Percentiles rank a stretch among this genome's conserved stretches.
Evolutionary conservation across 2,888 invertebrate genomes (phyloP).

Genomic region (Thecophora atra): DNA sequence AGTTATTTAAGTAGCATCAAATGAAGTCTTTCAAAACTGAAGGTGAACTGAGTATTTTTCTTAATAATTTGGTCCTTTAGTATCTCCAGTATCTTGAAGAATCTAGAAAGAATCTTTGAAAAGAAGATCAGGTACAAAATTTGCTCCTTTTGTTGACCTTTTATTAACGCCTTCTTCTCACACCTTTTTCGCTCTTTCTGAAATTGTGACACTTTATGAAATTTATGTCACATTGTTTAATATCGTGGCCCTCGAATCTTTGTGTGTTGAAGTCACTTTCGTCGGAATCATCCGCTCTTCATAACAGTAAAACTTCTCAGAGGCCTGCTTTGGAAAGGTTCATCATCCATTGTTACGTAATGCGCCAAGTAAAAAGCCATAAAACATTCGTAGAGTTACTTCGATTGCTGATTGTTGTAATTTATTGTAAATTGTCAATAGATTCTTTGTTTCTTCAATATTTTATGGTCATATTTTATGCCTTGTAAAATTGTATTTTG

Average conservation of each 20-base stretch:
- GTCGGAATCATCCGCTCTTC: conserved; percentile 47
- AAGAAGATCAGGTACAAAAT: no score
- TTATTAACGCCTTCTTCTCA: conserved; percentile 32
- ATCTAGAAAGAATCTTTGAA: neutral
- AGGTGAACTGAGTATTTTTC: neutral
- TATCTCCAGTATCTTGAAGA: no score
- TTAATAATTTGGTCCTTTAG: no score
- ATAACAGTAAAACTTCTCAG: conserved; percentile 52
- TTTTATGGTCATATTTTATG: no score
- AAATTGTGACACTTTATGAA: conserved; percentile 60
- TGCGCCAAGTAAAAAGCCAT: neutral
- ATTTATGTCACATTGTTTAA: conserved; percentile 55
- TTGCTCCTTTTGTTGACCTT: neutral
- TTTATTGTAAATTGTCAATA: neutral
- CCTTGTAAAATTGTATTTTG: no score
- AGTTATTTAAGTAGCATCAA: no score
- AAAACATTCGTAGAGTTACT: no score
- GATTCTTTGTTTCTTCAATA: no score
- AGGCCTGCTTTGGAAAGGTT: neutral
- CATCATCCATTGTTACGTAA: conserved; percentile 15
- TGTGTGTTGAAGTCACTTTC: conserved; percentile 48
- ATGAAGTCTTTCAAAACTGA: neutral
- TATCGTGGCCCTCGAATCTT: conserved; percentile 3
- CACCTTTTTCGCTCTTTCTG: conserved; percentile 33
- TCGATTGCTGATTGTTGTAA: neutral